phyloP scores from a whole-genome alignment of 2,888 invertebrate genomes.

The Lepidocyrtoides sp. region DNA sequence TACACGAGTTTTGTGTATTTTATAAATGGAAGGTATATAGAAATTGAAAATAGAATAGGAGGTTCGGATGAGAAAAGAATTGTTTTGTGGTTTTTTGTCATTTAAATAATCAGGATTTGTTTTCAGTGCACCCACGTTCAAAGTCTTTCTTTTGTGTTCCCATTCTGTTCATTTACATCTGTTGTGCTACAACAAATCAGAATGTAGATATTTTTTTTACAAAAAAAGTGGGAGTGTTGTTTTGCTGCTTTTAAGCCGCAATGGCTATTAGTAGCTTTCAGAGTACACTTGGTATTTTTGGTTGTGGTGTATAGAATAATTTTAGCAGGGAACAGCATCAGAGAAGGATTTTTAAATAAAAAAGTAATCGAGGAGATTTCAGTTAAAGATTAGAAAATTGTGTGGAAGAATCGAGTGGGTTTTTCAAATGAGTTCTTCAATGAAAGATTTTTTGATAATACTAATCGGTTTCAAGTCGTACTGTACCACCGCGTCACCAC shows the following conservation, averaged over 20 bases:
- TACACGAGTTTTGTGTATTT: too few relatives aligned
- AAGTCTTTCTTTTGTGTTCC: too few relatives aligned
- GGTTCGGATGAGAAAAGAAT: too few relatives aligned
- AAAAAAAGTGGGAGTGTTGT: background rate
- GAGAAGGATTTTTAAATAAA: conserved; percentile 33
- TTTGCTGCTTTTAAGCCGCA: background rate
- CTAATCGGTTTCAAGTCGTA: conserved; percentile 53
- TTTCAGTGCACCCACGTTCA: background rate
- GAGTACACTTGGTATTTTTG: background rate
- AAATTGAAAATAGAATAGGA: too few relatives aligned
- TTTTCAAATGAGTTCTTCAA: conserved; percentile 58
- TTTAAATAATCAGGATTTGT: background rate
- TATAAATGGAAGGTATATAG: too few relatives aligned
- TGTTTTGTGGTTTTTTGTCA: conserved; percentile 4
- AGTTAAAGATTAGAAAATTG: conserved; percentile 53
- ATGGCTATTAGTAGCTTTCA: background rate
- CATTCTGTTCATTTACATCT: background rate
- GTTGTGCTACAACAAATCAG: background rate
- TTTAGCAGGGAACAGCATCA: background rate
- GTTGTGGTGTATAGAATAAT: background rate
- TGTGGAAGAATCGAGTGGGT: conserved; percentile 41
- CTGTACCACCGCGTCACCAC: background rate
- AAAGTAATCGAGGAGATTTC: conserved; percentile 59
- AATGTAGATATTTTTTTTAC: background rate
- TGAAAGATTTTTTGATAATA: conserved; percentile 65